Evolutionary conservation across 2,113 vertebrate species (phyloP), one percentile per base, ranked within the genome.

Genomic region (Aythya baeri): DNA sequence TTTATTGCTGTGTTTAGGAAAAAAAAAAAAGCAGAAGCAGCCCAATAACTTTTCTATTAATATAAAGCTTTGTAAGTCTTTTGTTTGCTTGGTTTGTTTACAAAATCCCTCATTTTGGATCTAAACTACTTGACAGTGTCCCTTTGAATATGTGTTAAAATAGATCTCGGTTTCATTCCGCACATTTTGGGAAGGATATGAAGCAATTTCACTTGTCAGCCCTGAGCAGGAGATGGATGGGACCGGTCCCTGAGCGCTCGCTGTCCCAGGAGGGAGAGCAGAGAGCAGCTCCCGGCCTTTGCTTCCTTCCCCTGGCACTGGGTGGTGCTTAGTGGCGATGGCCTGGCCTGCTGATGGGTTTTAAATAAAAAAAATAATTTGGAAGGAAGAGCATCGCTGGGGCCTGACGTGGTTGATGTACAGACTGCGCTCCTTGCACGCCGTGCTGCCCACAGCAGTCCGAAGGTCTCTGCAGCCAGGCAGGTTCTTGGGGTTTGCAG

Each of bases 21-120:
- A 23, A 18, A 36, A 54, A 50, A 34, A 27, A 13, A 20, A 62
- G 7, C 27, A 16, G 20, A 62, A 1, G 25, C 76, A 88, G 38
- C 75, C 50, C 76, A n/a, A 5, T 52, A 54, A 86, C 41, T 91
- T 93, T 86, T 29, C 94, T 82, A 43, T 96, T 87, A 95, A 96
- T 65, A 68, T 27, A 25, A 29, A 76, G 73, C 74, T 59, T 65
- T 63, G 75, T 43, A 71, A 80, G 87, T 5, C 54, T 61, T 89
- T 83, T 91, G 70, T 84, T 91, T 29, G 41, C 29, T 73, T 14
- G 58, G n/a, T 89, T 86, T 76, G 89, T 91, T 95, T 83, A 67
- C 22, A 5, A 58, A 74, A 68, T 49, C 16, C 31, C 86, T 76
- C 34, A 6, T 58, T 66, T 46, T 34, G 49, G 91, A 63, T 54